Evolutionary conservation across 2,888 invertebrate genomes (phyloP), one percentile per base, ranked within the genome.

Genomic region (Pterostichus madidus): DNA sequence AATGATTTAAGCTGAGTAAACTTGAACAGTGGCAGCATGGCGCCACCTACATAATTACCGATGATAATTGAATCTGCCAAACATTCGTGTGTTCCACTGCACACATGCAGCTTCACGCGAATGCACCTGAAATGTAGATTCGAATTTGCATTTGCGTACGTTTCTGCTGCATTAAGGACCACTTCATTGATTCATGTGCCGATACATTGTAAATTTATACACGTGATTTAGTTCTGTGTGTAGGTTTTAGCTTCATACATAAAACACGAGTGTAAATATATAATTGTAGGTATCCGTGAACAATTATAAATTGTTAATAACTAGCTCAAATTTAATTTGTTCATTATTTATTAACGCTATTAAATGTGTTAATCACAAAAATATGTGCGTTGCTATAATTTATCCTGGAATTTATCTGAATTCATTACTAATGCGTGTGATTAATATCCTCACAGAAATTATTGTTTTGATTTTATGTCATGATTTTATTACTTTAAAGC

Each of bases 1-100:
- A 81, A 81, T 81, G 56, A 81, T 71, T 75, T 32, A 81, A 61
- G 75, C 81, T 75, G 81, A 61, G 61, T 49, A 56, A 81, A 81
- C 75, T 81, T 75, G 52, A 81, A 73, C 59, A 75, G 71, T 52
- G 53, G 56, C 71, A 56, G 46, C 49, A 56, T 52, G 53, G 56
- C 71, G 73, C 59, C 61, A 56, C 46, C 59, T 81, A 32, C 59
- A 81, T 68, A 81, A 81, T 81, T 81, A 59, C 59, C 61, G 81
- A 75, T 75, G 59, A 81, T 81, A 81, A 81, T 81, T 59, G 75
- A 75, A 81, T 61, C 64, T 49, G 75, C 35, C 64, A 64, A 64
- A 64, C 64, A 32, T 10, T 13, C 64, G 52, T 52, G 49, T 31
- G 52, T 71, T 6, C 11, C 59, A 35, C 64, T n/a, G 68, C 68